phyloP scores from a whole-genome alignment of 1,140 invertebrate genomes.

The Schlechtendalia chinensis region DNA sequence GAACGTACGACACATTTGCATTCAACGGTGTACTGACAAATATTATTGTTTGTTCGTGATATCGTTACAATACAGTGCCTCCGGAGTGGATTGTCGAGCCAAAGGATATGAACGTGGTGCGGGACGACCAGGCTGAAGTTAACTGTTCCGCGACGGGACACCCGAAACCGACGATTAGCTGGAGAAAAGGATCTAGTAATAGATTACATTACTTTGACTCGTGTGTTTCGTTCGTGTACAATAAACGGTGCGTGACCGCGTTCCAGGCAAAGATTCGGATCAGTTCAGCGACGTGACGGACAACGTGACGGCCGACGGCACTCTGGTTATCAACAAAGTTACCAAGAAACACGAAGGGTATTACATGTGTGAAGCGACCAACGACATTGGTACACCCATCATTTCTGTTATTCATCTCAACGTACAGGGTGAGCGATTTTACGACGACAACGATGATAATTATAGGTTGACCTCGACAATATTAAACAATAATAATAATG shows the following conservation, averaged over 20 bases:
- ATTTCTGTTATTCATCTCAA: conserved; percentile 66
- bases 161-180: conserved; percentile 59
- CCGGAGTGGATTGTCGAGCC: conserved; percentile 63
- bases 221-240: too few relatives aligned
- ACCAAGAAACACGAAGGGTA: conserved; percentile 62
- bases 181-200: conserved; percentile 59
- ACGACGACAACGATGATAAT: background rate
- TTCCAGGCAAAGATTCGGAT: conserved; percentile 37
- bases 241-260: too few relatives aligned
- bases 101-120: conserved; percentile 57
- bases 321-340: conserved; percentile 61
- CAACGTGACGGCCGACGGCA: conserved; percentile 54
- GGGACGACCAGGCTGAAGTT: conserved; percentile 51
- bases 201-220: too few relatives aligned
- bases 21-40: too few relatives aligned
- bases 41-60: too few relatives aligned
- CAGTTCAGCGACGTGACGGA: conserved; percentile 43
- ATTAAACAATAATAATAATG: too few relatives aligned
- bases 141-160: conserved; percentile 60
- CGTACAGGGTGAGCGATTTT: conserved; percentile 62
- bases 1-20: too few relatives aligned
- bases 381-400: conserved; percentile 65
- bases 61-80: conserved; percentile 57
- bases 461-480: too few relatives aligned
- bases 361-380: conserved; percentile 65